phyloP scores from a whole-genome alignment of 2,113 vertebrate species.

The Channa argus region DNA sequence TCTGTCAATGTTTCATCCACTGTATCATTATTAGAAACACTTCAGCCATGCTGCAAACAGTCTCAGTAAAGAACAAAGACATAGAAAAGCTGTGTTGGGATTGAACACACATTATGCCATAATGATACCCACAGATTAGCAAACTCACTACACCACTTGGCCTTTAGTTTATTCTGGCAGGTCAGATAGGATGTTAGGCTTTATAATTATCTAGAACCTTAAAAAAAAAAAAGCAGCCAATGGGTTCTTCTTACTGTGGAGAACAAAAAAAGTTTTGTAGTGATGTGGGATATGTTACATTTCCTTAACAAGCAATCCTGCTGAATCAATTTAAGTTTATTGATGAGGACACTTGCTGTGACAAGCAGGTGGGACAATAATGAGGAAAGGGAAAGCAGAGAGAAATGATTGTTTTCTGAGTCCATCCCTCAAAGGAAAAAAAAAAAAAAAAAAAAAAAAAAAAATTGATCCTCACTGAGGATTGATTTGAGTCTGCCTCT shows the following conservation, averaged over 20 bases:
- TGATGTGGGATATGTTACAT: conserved; percentile 72
- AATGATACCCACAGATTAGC: conserved; percentile 50
- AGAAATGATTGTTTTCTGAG: conserved; percentile 79
- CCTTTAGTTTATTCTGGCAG: conserved; percentile 35
- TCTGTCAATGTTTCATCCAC: conserved; percentile 49
- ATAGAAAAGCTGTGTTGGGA: conserved; percentile 58
- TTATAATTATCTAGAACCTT: conserved; percentile 66
- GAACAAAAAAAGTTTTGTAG: conserved; percentile 54
- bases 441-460: conserved; percentile 67
- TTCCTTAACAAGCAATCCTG: conserved; percentile 74
- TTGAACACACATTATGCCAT: conserved; percentile 63
- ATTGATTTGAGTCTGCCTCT: conserved; percentile 77
- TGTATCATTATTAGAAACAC: conserved; percentile 72
- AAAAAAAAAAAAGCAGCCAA: conserved; percentile 74
- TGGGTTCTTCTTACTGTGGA: conserved; percentile 70
- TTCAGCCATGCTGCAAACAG: conserved; percentile 74
- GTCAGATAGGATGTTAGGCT: conserved; percentile 64
- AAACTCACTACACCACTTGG: conserved; percentile 54
- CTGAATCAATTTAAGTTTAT: conserved; percentile 75
- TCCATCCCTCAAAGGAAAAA: conserved; percentile 71
- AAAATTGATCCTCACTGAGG: conserved; percentile 79
- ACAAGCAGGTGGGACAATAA: conserved; percentile 67
- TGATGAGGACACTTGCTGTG: conserved; percentile 76
- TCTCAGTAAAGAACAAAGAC: conserved; percentile 66
- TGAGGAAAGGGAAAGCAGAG: conserved; percentile 65